These are phyloP conservation scores for Morone chrysops DNA, from an alignment of 2,113 vertebrate genomes.

Conservation along the genomic window DNA sequence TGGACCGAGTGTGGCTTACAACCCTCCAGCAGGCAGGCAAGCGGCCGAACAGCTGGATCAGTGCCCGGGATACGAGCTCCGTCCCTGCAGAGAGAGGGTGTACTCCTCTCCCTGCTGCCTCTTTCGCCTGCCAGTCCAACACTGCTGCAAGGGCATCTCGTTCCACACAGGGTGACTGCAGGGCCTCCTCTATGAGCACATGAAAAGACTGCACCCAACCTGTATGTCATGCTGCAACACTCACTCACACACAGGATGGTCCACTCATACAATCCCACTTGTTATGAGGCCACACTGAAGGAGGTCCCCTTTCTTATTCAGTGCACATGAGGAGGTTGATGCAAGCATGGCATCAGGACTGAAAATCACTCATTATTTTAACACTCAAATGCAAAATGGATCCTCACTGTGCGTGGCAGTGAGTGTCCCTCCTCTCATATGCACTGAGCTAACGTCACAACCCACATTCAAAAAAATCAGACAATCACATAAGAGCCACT, in stretches of 20 bases:
- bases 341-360: not conserved
- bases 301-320: not conserved
- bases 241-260: not conserved
- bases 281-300: not conserved
- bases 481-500: conserved; percentile 1
- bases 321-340: not conserved
- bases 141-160: conserved; percentile 56
- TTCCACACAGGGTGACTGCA: conserved; percentile 42
- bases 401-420: conserved; percentile 37
- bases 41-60: conserved; percentile 55
- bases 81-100: conserved; percentile 44
- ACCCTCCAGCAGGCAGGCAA: conserved; percentile 34
- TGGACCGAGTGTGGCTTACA: conserved; percentile 55
- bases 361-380: conserved; percentile 8
- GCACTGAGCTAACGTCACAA: conserved; percentile 41
- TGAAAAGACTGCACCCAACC: conserved; percentile 54
- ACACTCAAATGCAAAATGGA: conserved; percentile 60
- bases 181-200: conserved; percentile 30
- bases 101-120: conserved; percentile 46
- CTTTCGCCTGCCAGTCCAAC: conserved; percentile 27
- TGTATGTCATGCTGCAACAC: conserved; percentile 31
- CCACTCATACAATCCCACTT: not conserved
- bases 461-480: conserved; percentile 24
- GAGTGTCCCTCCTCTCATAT: conserved; percentile 46
- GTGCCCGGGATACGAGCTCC: conserved; percentile 52